These are phyloP conservation scores for Chrysotoxum bicinctum DNA, from an alignment of 2,888 invertebrate genomes.

Conservation along the genomic window DNA sequence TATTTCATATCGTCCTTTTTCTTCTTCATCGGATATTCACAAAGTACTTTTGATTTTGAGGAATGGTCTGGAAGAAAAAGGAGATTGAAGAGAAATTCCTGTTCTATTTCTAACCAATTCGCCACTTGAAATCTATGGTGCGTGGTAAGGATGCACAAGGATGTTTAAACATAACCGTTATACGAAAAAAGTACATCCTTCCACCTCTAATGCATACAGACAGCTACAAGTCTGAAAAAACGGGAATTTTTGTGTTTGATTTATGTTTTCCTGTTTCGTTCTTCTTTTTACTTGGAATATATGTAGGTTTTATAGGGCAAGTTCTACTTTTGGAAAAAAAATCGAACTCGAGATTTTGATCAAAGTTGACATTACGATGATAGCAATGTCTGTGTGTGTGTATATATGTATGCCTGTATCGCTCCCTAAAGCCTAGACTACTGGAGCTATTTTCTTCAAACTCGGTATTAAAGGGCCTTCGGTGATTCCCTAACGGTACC, in stretches of 20 bases:
- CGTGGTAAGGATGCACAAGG: constrained; percentile 26
- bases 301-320: too few species aligned
- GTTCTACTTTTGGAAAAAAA: too few species aligned
- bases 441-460: too few species aligned
- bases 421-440: too few species aligned
- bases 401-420: too few species aligned
- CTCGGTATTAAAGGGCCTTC: too few species aligned
- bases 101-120: constrained; percentile 9
- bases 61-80: constrained; percentile 3
- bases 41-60: constrained; percentile 45
- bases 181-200: constrained; percentile 25
- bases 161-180: constrained; percentile 48
- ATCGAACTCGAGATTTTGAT: too few species aligned
- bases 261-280: constrained; percentile 30
- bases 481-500: too few species aligned
- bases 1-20: constrained; percentile 44
- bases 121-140: constrained; percentile 22
- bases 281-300: constrained; percentile 16
- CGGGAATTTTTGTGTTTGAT: constrained; percentile 29
- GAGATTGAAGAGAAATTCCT: background rate
- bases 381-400: too few species aligned
- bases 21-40: constrained; percentile 36
- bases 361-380: too few species aligned
- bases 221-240: constrained; percentile 25
- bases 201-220: constrained; percentile 34